Base-by-base conservation (phyloP, 2,113 vertebrate genomes). In the Micromys minutus region DNA sequence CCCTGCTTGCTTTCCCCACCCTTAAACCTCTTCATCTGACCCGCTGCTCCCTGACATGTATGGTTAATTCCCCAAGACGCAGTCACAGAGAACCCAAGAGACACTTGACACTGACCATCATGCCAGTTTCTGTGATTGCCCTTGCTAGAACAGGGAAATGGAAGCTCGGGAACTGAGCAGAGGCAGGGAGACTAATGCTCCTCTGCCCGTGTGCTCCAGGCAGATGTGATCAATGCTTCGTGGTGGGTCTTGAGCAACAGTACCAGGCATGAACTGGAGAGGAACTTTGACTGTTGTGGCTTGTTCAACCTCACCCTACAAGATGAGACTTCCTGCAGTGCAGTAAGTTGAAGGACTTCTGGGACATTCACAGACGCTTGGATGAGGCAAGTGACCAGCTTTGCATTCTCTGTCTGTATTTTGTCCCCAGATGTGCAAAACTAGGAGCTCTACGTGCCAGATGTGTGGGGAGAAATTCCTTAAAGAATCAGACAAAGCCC, bases 271-370 rank as follows among this genome's bases (percentile, higher is more conserved):
- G 98, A 99, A 76, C 96, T 99, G 96, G 99, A 99, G 98, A 96
- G 16, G 7, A 98, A 98, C 87, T 98, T 99, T 90, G 95, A 99
- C 98, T 99, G 99, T 97, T 99, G 99, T 31, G 99, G 99, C 8
- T 98, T 99, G 89, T 98, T 99, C 89, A 99, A 99, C 96, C 83
- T 84, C 79, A 98, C 98, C 93, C 88, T 7, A 2, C 90, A 8
- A 1, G 99, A 99, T 22, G 3, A 95, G 1, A 6, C 31, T 0
- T 69, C 15, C 16, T 99, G 99, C 92, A 57, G 0, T 0, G 98
- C 98, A 50, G 99, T 99, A 96, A 99, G 99, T 88, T 69, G 42
- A n/a, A 29, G 8, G 72, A 94, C 55, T 86, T 47, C 59, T 61
- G 42, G 31, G 55, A 57, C 57, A 39, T 86, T 85, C 52, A 57